Base-by-base conservation (phyloP, 2,797 vertebrate species). In the Yasuhikotakia modesta region DNA sequence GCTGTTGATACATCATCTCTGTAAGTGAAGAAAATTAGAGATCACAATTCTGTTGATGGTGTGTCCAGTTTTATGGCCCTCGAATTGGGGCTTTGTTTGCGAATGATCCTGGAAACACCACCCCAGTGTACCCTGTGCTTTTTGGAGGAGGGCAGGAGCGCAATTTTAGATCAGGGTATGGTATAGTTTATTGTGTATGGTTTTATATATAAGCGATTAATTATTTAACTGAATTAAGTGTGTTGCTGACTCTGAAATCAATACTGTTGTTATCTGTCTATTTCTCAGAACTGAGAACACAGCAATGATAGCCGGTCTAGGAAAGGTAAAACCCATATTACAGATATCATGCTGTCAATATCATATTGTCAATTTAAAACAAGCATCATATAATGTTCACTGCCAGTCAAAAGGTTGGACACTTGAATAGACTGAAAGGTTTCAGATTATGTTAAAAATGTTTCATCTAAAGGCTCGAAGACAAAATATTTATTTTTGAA, bases 61-160 rank as follows among this genome's bases (percentile, higher is more conserved):
- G 10, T 16, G 85, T 87, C 0, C 86, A 99, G 98, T 99, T 99
- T 88, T 95, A 97, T 0, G 98, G 90, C 1, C 96, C 98, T 0
- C 93, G 98, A 80, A 94, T 96, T 0, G 97, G 97, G 0, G 96
- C 96, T 0, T 89, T 99, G n/a, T 97, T 94, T 0, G 87, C 93
- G 3, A 92, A 89, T 0, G 88, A 92, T 39, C 96, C 94, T 0
- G 94, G 94, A 57, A 90, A 82, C 0, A 73, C 19, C 17, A 93
- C 94, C 0, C 96, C 95, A 0, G 76, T 99, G 79, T 85, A 94
- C 83, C 95, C 97, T 0, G 90, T 98, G 93, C 85, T 99, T 82
- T 96, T 95, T 1, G 98, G 98, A 86, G 98, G 98, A 17, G 96
- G 96, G 76, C 98, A 99, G 78, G 97, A 99, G 82, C 92, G 93